These are phyloP conservation scores for Coremacera marginata DNA, from an alignment of 2,888 invertebrate genomes.

Conservation along the genomic window DNA sequence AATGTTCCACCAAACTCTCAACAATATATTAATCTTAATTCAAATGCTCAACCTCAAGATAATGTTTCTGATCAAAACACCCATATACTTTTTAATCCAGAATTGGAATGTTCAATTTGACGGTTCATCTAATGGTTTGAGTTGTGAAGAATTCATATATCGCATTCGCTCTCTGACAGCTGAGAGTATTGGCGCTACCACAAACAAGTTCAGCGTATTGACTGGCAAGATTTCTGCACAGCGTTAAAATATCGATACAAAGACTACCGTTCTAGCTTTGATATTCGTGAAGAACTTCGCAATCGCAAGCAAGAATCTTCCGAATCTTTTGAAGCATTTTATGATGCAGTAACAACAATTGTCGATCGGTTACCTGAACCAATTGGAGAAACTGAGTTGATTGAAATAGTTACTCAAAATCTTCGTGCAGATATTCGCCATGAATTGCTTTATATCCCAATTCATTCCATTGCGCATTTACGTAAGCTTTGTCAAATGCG, in stretches of 20 bases:
- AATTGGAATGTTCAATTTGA: conserved; percentile 3
- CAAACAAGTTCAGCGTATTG: conserved; percentile 7
- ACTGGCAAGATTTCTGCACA: conserved; percentile 25
- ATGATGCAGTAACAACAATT: conserved; percentile 11
- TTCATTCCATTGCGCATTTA: conserved; percentile 12
- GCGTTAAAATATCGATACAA: conserved; percentile 6
- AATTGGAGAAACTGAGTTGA: conserved; percentile 3
- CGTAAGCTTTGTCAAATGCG: conserved; percentile 4
- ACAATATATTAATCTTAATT: too few relatives aligned
- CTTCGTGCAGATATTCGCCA: not conserved
- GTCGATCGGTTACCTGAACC: not conserved
- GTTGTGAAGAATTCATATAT: not conserved
- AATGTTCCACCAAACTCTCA: too few relatives aligned
- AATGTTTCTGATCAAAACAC: not conserved
- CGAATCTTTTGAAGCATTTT: conserved; percentile 20
- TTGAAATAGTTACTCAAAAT: not conserved
- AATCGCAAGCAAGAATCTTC: not conserved
- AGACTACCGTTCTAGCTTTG: too few relatives aligned
- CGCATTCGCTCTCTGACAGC: not conserved
- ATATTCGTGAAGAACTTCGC: not conserved
- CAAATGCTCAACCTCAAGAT: too few relatives aligned
- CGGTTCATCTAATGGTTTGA: not conserved
- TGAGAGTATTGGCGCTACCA: conserved; percentile 27
- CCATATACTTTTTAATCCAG: not conserved
- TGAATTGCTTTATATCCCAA: not conserved